A percentile compares a stretch with the other conserved stretches of the same genome.
These are phyloP conservation scores for Lates japonicus DNA, from an alignment of 2,797 vertebrate genomes.

Conservation along the genomic window DNA sequence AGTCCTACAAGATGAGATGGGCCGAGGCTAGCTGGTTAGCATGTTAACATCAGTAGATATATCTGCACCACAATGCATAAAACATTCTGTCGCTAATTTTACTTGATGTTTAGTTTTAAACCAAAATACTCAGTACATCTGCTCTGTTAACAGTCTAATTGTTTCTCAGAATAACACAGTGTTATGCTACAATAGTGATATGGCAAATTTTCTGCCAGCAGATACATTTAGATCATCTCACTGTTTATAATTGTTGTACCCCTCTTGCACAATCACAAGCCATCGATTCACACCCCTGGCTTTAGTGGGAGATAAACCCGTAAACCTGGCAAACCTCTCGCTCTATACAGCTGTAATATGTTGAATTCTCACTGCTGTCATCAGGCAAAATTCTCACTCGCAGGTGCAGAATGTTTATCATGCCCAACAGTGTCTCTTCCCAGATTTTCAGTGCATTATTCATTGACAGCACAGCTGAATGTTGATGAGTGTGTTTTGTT, in stretches of 20 bases:
- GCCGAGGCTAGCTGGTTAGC: too few relatives aligned
- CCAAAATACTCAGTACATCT: not conserved
- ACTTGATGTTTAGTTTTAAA: not conserved
- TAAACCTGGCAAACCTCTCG: constrained; percentile 3
- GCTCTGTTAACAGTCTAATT: too few relatives aligned
- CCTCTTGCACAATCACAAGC: not conserved
- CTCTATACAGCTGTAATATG: constrained; percentile 32
- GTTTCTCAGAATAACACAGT: not conserved
- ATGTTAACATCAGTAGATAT: too few relatives aligned
- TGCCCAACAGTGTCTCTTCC: constrained; percentile 43
- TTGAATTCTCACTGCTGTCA: constrained; percentile 28
- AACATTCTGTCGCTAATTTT: too few relatives aligned
- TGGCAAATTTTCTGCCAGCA: not conserved
- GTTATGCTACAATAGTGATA: not conserved
- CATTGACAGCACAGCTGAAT: constrained; percentile 49
- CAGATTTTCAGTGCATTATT: constrained; percentile 57
- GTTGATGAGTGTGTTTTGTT: constrained; percentile 56
- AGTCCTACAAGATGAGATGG: too few relatives aligned
- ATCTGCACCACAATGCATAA: too few relatives aligned
- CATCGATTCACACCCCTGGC: not conserved
- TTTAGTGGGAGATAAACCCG: not conserved
- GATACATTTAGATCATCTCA: not conserved
- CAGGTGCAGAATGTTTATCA: constrained; percentile 57
- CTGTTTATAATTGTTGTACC: not conserved
- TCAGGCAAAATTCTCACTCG: constrained; percentile 34